Evolutionary conservation across 2,888 invertebrate species (phyloP).

Genomic region (Fragum whitleyi): DNA sequence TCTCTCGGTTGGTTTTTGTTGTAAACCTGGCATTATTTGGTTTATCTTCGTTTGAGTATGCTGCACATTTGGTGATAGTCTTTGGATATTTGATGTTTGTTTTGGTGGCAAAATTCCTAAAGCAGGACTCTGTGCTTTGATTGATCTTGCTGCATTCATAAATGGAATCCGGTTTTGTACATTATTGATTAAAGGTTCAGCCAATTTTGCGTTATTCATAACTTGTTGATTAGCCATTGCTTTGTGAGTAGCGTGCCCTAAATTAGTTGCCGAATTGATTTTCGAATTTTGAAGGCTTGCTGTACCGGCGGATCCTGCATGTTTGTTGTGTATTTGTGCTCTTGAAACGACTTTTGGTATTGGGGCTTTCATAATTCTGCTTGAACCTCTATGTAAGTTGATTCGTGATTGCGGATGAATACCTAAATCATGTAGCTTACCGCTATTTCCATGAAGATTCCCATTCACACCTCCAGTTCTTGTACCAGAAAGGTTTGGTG

Average conservation of each 20-base stretch:
- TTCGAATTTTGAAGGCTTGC: too few species aligned
- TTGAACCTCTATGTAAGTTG: neutral
- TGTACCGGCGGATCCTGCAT: too few species aligned
- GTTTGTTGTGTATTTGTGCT: neutral
- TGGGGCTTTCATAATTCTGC: neutral
- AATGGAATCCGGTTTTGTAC: neutral
- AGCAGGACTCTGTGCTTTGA: neutral
- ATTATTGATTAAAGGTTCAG: neutral
- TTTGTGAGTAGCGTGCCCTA: too few species aligned
- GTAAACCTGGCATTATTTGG: too few species aligned
- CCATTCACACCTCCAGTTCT: too few species aligned
- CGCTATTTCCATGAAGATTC: neutral
- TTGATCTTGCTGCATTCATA: neutral
- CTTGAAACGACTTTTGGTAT: neutral
- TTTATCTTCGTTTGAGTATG: too few species aligned
- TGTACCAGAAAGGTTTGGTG: too few species aligned
- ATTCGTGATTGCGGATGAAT: slow-evolving; percentile 15
- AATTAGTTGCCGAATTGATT: too few species aligned
- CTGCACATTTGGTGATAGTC: too few species aligned
- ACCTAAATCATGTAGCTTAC: neutral
- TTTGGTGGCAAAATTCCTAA: neutral
- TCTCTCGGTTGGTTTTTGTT: too few species aligned
- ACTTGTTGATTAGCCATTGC: too few species aligned
- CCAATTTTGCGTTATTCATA: neutral
- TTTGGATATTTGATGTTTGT: too few species aligned